These are phyloP conservation scores for Littorina saxatilis DNA, from an alignment of 1,140 invertebrate genomes.

Conservation along the genomic window DNA sequence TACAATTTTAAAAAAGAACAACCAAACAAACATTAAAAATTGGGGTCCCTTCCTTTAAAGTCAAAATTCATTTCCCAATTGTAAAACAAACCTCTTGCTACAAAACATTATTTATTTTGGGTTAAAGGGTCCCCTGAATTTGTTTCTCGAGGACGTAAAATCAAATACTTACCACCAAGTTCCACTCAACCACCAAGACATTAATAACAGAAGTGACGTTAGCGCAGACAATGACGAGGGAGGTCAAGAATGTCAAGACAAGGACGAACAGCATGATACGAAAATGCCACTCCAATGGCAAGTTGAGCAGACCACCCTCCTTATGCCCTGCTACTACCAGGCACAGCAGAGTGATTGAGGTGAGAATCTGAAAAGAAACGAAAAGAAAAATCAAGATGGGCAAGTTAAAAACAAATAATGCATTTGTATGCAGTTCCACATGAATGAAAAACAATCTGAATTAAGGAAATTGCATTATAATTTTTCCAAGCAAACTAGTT, in stretches of 20 bases:
- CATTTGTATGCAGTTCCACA: neutral
- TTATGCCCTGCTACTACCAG: conserved; percentile 49
- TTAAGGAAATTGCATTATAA: neutral
- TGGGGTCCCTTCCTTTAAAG: too few species aligned
- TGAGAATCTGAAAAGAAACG: conserved; percentile 50
- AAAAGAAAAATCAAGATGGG: neutral
- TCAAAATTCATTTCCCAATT: too few species aligned
- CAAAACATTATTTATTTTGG: too few species aligned
- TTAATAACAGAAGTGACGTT: conserved; percentile 53
- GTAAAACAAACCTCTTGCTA: too few species aligned
- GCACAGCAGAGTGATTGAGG: conserved; percentile 47
- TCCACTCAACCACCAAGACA: conserved; percentile 60
- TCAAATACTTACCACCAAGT: conserved; percentile 56
- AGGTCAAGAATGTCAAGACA: conserved; percentile 54
- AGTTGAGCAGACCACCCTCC: conserved; percentile 52
- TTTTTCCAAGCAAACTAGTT: neutral
- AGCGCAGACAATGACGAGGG: conserved; percentile 42
- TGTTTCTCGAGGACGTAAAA: too few species aligned
- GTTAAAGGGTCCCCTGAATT: too few species aligned
- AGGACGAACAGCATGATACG: conserved; percentile 64
- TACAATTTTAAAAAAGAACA: too few species aligned
- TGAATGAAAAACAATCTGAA: too few species aligned
- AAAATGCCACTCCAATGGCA: conserved; percentile 63
- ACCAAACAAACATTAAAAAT: too few species aligned
- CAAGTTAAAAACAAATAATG: neutral